phyloP scores from a whole-genome alignment of 2,113 vertebrate genomes.

The Cephalopterus ornatus region DNA sequence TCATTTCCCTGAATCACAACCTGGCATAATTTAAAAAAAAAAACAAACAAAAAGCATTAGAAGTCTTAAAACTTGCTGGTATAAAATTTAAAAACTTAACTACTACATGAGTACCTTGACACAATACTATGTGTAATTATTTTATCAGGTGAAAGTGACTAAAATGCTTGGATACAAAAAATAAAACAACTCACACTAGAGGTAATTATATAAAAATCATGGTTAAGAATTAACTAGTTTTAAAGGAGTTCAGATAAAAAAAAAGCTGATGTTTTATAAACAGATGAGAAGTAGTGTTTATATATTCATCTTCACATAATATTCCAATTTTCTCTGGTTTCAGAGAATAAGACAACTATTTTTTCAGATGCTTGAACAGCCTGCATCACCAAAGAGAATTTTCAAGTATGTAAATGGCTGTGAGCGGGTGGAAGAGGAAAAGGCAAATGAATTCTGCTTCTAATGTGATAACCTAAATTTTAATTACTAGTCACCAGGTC shows the following conservation, averaged over 20 bases:
- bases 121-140: not conserved
- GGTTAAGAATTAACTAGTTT: not conserved
- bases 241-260: not conserved
- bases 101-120: fast-evolving
- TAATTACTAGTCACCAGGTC: not conserved
- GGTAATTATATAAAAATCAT: not conserved
- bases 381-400: not conserved
- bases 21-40: conserved; percentile 59
- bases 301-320: not conserved
- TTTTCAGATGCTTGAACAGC: not conserved
- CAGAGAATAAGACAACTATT: not conserved
- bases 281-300: not conserved
- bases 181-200: not conserved
- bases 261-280: not conserved
- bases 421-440: not conserved
- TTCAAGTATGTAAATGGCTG: not conserved
- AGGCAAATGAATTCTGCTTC: not conserved
- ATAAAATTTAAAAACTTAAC: not conserved
- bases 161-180: not conserved
- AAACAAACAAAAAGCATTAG: not conserved
- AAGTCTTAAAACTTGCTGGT: not conserved
- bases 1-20: conserved; percentile 99
- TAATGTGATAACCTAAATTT: not conserved
- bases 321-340: not conserved
- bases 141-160: not conserved